Base-by-base conservation (phyloP, 2,113 vertebrate genomes). In the Crotalus tigris region DNA sequence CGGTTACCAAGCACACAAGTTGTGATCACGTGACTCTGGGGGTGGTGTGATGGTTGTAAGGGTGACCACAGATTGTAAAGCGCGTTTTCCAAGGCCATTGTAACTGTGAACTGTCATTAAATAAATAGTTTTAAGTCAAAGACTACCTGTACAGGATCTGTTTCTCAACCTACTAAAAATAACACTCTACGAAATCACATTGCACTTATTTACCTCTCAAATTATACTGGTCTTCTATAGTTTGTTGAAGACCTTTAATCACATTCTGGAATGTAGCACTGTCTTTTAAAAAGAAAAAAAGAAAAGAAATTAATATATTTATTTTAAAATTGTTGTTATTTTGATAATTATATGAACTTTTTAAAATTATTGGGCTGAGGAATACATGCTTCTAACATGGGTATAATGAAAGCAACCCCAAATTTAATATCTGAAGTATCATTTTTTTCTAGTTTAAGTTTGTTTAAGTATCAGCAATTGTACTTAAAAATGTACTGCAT, bases 151-250 rank as follows among this genome's bases (percentile, higher is more conserved):
- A 15, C 2, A 81, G 75, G 33, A 44, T 39, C 17, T 44, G 6
- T 17, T 17, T 81, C 33, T 44, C 33, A 81, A 81, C 33, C 17
- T 57, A 81, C 19, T 33, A 81, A 44, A 81, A 81, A 44, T 19
- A 81, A 44, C 17, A 5, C 19, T 44, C 7, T 81, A 44, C 0
- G 1, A 81, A 92, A 64, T 24, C 93, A 90, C 0, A 69, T 33
- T 94, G 93, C 91, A 87, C 51, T 59, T 88, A 29, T 59, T 97
- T 98, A 99, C 99, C 98, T 98, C 98, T 98, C 94, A 99, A 93
- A 0, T 98, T 96, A 95, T 97, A 98, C 89, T 98, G 99, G 95
- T 98, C 98, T 94, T 98, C 98, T 93, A 99, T 95, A 29, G 97
- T 98, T 95, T 98, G 96, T 94, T 98, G 98, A 44, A 99, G 97